Base-by-base conservation (phyloP, 1,140 invertebrate genomes). In the Drosophila quadrilineata region DNA sequence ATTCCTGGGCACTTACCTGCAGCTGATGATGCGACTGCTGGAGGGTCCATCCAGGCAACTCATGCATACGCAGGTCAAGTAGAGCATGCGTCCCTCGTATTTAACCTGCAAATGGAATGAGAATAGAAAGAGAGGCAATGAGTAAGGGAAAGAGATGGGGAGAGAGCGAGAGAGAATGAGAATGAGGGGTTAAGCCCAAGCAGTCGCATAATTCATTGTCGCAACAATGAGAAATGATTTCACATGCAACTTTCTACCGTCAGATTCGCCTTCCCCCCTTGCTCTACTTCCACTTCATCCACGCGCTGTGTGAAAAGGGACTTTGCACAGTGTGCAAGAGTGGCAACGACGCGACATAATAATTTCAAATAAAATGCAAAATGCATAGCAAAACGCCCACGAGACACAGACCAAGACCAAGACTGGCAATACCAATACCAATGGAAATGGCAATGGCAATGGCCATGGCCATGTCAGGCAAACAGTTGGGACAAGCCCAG, bases 11-110 rank as follows among this genome's bases (percentile, higher is more conserved):
- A 59, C 75, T 79, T 72, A 90, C 68, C 92, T 91, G 91, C 96
- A 97, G 50, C 93, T 91, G 38, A 97, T 93, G 40, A 91, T 91
- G 56, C 94, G 93, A 59, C 94, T 93, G 3, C 94, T 93, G 17
- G 93, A 94, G 68, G 93, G 95, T 28, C 95, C 95, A 88, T 98
- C 96, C 74, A 97, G 90, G 90, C 96, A 98, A 49, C 93, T 93
- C 94, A 99, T 97, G 91, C 97, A 99, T 22, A 98, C 96, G 38
- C 96, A 96, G 59, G 96, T 97, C 87, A 98, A 91, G 91, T 94
- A 98, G 90, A 98, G 96, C 53, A 94, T 95, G 66, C 95, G 94
- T 75, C 94, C 94, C 90, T 96, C 95, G 56, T 95, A 94, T 91
- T 96, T 96, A 67, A 97, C 95, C 95, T 97, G 92, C 3, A n/a